Percentiles rank a stretch among this genome's conserved stretches.
These are phyloP conservation scores for Leucophenga maculata DNA, from an alignment of 2,888 invertebrate species.

Conservation along the genomic window DNA sequence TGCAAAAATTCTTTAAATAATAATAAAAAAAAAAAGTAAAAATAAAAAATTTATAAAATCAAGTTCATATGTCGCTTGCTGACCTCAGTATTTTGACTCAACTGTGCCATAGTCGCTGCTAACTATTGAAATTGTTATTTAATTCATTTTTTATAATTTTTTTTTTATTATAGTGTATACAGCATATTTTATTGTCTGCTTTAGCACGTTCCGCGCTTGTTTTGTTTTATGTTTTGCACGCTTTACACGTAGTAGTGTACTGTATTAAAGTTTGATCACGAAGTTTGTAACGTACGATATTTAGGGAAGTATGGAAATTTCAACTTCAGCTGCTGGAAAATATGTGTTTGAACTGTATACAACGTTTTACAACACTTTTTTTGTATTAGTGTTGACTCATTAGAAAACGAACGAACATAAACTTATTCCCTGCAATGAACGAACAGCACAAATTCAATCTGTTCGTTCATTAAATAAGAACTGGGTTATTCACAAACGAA, in stretches of 20 bases:
- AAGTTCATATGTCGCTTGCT: slow-evolving; percentile 26
- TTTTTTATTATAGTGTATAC: background rate
- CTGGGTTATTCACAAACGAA: too few species aligned
- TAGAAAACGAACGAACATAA: too few species aligned
- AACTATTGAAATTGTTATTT: background rate
- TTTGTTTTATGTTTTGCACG: background rate
- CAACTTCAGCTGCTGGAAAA: too few species aligned
- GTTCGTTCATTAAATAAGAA: too few species aligned
- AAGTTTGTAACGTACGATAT: too few species aligned
- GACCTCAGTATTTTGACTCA: slow-evolving; percentile 22
- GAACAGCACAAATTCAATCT: too few species aligned
- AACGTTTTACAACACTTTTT: too few species aligned
- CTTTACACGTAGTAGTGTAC: background rate
- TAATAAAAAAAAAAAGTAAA: slow-evolving; percentile 6
- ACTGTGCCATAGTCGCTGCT: slow-evolving; percentile 30
- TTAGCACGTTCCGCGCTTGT: background rate
- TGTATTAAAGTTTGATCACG: too few species aligned
- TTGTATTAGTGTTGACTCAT: too few species aligned
- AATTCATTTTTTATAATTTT: background rate
- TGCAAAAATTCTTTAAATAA: background rate
- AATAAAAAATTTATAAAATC: slow-evolving; percentile 13
- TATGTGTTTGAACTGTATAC: too few species aligned
- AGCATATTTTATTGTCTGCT: background rate
- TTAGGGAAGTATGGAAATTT: too few species aligned
- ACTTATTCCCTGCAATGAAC: too few species aligned